Percentiles rank a stretch among this genome's conserved stretches.
phyloP scores from a whole-genome alignment of 1,140 invertebrate genomes.

The Marisa cornuarietis region DNA sequence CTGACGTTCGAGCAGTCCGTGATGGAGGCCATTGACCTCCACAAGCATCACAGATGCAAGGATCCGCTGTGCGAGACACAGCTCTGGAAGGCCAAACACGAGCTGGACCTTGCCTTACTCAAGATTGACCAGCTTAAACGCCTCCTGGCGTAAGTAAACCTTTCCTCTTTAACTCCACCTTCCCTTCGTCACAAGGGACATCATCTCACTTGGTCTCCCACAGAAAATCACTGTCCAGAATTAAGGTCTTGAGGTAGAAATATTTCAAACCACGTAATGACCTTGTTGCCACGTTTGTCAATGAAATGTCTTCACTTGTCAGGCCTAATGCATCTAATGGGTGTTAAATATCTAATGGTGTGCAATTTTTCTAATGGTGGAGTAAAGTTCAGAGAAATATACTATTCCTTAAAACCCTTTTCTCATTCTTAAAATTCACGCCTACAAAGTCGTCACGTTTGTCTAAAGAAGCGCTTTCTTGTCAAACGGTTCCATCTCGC shows the following conservation, averaged over 20 bases:
- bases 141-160: constrained; percentile 50
- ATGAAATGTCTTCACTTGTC: background rate
- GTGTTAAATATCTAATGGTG: too few species aligned
- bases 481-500: too few species aligned
- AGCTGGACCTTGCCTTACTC: constrained; percentile 84
- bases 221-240: background rate
- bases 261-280: background rate
- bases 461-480: too few species aligned
- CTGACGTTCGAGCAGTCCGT: constrained; percentile 88
- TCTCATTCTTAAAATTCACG: too few species aligned
- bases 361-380: too few species aligned
- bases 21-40: constrained; percentile 79
- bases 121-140: constrained; percentile 86
- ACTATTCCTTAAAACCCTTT: too few species aligned
- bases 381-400: too few species aligned
- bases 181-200: too few species aligned
- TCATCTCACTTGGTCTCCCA: too few species aligned
- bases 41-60: constrained; percentile 75
- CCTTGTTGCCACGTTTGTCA: background rate
- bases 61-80: constrained; percentile 76
- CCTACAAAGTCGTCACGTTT: too few species aligned
- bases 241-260: background rate
- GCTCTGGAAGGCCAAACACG: constrained; percentile 87
- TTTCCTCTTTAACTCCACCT: background rate
- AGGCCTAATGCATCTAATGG: too few species aligned